Percentiles rank a stretch among this genome's conserved stretches.
phyloP scores from a whole-genome alignment of 2,797 vertebrate species.

The Argya squamiceps region DNA sequence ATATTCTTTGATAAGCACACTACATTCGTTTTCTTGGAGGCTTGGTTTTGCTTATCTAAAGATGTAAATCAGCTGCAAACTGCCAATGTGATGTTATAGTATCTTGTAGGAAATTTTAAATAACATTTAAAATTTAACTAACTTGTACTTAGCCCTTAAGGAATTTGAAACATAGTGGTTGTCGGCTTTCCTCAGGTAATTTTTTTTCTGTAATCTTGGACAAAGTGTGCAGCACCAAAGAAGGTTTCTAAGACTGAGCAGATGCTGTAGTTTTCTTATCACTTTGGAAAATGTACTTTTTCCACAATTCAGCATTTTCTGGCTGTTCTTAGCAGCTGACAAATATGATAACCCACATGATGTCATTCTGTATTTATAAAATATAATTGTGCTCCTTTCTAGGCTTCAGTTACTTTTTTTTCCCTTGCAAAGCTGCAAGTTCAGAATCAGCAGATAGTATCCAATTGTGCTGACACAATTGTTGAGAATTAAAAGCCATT shows the following conservation, averaged over 20 bases:
- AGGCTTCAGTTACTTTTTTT: background rate
- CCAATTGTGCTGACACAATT: background rate
- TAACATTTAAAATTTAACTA: too few relatives aligned
- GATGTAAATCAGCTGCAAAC: background rate
- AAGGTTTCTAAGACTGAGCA: background rate
- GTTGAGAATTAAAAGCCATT: background rate
- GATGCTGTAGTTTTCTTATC: background rate
- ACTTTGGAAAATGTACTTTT: background rate
- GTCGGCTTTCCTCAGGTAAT: background rate
- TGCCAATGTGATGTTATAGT: background rate
- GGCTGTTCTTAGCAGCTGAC: background rate
- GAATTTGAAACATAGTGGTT: background rate
- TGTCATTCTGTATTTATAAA: background rate
- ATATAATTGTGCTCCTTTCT: background rate
- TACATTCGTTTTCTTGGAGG: background rate
- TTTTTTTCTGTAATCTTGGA: background rate
- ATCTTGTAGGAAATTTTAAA: constrained; percentile 7
- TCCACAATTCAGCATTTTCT: background rate
- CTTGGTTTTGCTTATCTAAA: background rate
- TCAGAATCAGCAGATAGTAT: background rate
- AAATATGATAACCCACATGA: background rate
- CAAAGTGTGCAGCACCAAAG: background rate
- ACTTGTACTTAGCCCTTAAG: background rate
- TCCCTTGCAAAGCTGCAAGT: background rate
- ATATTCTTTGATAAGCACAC: background rate